These are phyloP conservation scores for Propsilocerus akamusi DNA, from an alignment of 1,140 invertebrate species.

Conservation along the genomic window DNA sequence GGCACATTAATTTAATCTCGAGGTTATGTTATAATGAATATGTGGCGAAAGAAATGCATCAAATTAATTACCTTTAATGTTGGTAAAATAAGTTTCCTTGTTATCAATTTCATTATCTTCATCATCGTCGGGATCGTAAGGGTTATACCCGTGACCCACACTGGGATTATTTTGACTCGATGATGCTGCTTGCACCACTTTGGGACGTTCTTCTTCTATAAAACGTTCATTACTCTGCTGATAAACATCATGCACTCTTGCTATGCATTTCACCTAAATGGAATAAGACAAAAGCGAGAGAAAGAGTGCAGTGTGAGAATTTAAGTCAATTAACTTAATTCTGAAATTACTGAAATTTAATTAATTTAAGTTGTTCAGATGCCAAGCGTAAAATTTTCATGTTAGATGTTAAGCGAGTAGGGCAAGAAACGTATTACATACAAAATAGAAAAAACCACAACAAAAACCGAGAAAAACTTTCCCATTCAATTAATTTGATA, in stretches of 20 bases:
- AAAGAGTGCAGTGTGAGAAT: no score
- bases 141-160: background rate
- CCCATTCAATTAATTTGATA: background rate
- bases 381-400: no score
- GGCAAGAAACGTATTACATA: background rate
- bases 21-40: no score
- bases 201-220: slow-evolving; percentile 21
- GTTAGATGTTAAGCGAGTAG: no score
- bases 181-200: slow-evolving; percentile 12
- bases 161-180: background rate
- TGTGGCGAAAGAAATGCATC: no score
- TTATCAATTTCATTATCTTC: background rate
- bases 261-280: slow-evolving; percentile 18
- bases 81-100: background rate
- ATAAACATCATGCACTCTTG: slow-evolving; percentile 21
- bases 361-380: background rate
- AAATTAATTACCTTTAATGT: background rate
- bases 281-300: no score
- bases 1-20: no score
- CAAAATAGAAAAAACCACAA: background rate
- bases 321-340: slow-evolving; percentile 1
- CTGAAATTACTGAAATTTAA: background rate
- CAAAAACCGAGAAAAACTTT: background rate
- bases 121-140: background rate
- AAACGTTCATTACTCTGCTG: slow-evolving; percentile 19